phyloP scores from a whole-genome alignment of 2,888 invertebrate species.

The Cecidostiba fungosa region DNA sequence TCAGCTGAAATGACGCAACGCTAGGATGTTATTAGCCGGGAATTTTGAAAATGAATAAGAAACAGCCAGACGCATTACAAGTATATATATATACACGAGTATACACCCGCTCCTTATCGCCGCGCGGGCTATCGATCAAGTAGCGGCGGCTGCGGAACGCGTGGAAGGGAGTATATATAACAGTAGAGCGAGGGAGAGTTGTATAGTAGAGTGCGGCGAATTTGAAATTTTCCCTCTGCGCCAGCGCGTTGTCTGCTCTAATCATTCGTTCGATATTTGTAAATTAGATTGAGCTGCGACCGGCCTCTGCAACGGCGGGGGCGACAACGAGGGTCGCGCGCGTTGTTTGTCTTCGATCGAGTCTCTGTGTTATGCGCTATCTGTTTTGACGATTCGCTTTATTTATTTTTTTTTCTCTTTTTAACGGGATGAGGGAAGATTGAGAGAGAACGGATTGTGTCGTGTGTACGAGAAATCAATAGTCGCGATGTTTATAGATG shows the following conservation, averaged over 20 bases:
- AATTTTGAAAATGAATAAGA: background rate
- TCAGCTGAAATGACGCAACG: background rate
- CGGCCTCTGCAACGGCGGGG: background rate
- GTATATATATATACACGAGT: background rate
- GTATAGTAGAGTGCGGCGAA: constrained; percentile 42
- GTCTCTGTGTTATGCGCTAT: background rate
- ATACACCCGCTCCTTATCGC: constrained; percentile 47
- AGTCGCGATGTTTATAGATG: background rate
- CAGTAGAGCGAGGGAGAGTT: constrained; percentile 25
- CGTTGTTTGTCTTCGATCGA: background rate
- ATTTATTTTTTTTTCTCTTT: background rate
- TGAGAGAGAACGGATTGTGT: background rate
- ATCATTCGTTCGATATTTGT: constrained; percentile 62
- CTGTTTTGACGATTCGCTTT: background rate
- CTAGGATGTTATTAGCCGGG: background rate
- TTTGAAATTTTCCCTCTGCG: constrained; percentile 52
- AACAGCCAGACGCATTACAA: background rate
- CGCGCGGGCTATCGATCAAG: constrained; percentile 48
- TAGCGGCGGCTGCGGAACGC: background rate
- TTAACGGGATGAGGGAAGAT: background rate
- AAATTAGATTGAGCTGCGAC: constrained; percentile 58
- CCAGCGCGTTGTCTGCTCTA: constrained; percentile 30
- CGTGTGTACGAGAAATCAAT: background rate
- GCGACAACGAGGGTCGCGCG: background rate
- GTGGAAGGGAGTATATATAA: constrained; percentile 1